Conservation (phyloP, 2,113 vertebrate species). For the Laterallus jamaicensis region DNA sequence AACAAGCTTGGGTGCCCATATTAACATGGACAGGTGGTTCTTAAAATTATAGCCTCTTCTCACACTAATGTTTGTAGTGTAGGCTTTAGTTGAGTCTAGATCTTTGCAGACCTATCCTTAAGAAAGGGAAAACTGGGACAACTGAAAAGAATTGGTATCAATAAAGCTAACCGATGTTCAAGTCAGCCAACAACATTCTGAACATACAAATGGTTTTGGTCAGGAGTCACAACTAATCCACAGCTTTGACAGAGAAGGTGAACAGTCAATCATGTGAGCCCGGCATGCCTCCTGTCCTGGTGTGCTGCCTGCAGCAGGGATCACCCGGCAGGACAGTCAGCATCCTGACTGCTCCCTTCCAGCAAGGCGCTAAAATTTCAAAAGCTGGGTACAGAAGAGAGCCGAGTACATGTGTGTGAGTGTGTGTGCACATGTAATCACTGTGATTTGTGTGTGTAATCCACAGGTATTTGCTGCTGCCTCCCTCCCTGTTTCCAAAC, state of each 20-base stretch:
- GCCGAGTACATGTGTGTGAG: too few species aligned
- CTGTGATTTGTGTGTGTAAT: background rate
- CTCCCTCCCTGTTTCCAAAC: background rate
- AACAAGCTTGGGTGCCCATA: background rate
- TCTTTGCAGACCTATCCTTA: background rate
- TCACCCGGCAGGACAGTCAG: background rate
- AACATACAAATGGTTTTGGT: background rate
- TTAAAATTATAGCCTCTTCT: background rate
- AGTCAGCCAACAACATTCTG: background rate
- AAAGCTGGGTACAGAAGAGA: background rate
- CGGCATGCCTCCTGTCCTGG: background rate
- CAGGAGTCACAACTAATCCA: background rate
- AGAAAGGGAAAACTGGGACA: background rate
- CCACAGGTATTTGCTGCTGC: background rate
- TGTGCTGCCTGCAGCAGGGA: background rate
- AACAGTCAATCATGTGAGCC: accelerated
- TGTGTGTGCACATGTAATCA: background rate
- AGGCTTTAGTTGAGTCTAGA: background rate
- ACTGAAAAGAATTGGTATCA: background rate
- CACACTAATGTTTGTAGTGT: background rate
- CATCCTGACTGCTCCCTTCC: background rate
- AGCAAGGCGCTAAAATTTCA: background rate
- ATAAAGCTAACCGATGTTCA: background rate
- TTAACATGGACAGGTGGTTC: background rate
- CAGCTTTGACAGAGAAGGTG: background rate